Base-by-base conservation (phyloP, 1,140 invertebrate genomes). In the Brachionus plicatilis region DNA sequence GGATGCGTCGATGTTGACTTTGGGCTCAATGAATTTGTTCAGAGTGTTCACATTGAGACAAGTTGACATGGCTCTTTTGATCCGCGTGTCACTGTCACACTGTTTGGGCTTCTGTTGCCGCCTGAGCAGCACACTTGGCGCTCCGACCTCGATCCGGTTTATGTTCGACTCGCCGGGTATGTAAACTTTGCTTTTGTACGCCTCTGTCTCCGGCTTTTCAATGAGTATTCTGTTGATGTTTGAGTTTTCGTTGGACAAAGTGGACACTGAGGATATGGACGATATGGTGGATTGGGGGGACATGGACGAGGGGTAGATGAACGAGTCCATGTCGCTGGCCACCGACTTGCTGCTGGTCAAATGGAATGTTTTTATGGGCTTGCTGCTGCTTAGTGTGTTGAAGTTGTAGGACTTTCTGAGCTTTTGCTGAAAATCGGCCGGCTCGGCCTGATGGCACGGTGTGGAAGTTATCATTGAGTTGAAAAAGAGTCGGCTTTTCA, bases 11-110 rank as follows among this genome's bases (percentile, higher is more conserved):
- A 76, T 50, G 20, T 50, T 76, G n/a, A 76, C 20, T 29, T 76
- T 76, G 27, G 72, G 72, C n/a, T 53, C 72, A 27, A 76, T 76
- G 27, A 76, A 76, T 7, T 76, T 76, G 33, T 76, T 76, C 50
- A 76, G 47, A 4, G 43, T 76, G 43, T 33, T 47, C 24, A 76
- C 72, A 53, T 76, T 76, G 11, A 76, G 9, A 47, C 45, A 50
- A 14, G 72, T 76, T 27, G 72, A 76, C 72, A 76, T 76, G 17
- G 72, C 45, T 76, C 72, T 47, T 29, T 76, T 76, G 20, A 76
- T 50, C 11, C 72, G 17, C 6, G 37, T 37, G 27, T 41, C 37
- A 5, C 33, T 33, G 7, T 70, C 66, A 17, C 27, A 70, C 11
- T 70, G 53, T 3, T 60, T 20, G 20, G 53, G 53, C 1, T 60